These are phyloP conservation scores for Hydropsyche betteni DNA, from an alignment of 2,888 invertebrate genomes.

Conservation along the genomic window DNA sequence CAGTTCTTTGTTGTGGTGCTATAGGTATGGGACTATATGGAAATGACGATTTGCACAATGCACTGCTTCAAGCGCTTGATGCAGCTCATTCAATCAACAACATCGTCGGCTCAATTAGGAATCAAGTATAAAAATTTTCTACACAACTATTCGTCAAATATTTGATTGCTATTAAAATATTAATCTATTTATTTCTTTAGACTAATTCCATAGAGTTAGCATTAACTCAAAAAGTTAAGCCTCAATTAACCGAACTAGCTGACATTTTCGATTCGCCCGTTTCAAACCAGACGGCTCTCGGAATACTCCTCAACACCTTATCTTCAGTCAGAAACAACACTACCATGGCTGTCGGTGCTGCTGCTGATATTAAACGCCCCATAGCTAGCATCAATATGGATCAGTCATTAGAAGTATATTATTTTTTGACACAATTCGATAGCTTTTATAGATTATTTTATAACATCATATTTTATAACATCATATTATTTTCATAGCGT, in stretches of 20 bases:
- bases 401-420: slow-evolving; percentile 62
- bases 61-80: slow-evolving; percentile 80
- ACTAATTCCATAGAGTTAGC: slow-evolving; percentile 81
- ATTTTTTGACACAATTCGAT: background rate
- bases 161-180: too few relatives aligned
- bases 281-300: slow-evolving; percentile 79
- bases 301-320: slow-evolving; percentile 74
- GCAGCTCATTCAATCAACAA: slow-evolving; percentile 85
- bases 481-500: slow-evolving; percentile 61
- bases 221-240: slow-evolving; percentile 74
- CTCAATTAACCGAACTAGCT: slow-evolving; percentile 75
- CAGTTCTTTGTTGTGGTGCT: slow-evolving; percentile 89
- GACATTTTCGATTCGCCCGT: slow-evolving; percentile 82
- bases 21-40: slow-evolving; percentile 92
- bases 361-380: slow-evolving; percentile 78
- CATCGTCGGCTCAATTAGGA: slow-evolving; percentile 80
- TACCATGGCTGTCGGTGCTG: slow-evolving; percentile 77
- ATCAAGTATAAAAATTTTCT: slow-evolving; percentile 69
- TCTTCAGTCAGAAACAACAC: slow-evolving; percentile 78
- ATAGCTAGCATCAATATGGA: slow-evolving; percentile 76
- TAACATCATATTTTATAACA: slow-evolving; percentile 37
- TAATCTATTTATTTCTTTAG: slow-evolving; percentile 57
- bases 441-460: background rate
- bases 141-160: background rate
- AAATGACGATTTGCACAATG: slow-evolving; percentile 94